Evolutionary conservation across 1,140 invertebrate species (phyloP), one percentile per base, ranked within the genome.

Genomic region (Conus betulinus): DNA sequence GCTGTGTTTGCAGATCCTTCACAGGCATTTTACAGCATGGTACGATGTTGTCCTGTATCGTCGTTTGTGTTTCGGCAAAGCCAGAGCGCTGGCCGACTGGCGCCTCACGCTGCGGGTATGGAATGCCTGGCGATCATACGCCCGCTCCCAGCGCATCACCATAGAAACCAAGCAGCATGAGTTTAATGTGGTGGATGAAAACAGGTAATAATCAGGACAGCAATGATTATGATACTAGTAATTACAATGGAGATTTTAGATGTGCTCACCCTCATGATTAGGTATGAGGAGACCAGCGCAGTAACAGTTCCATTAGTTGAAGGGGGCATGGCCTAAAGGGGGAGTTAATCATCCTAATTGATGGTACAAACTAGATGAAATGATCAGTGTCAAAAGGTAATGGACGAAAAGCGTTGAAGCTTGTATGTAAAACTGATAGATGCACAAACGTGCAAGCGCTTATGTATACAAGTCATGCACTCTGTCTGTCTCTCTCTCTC

Each of bases 71-170:
- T 91, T 93, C 83, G 95, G 95, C 6, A 95, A 95, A 89, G 94
- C 94, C 6, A 89, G 92, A 79, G 95, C 95, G 17, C 88, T 95
- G 84, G 88, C 91, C 84, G 95, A 95, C 92, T 95, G 95, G 95
- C 93, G 92, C 85, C 85, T 93, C 6, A 90, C 94, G 67, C 88
- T 95, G 23, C 90, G 93, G 39, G 90, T 91, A 6, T 95, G 93
- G 93, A 94, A 93, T 88, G 93, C 93, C 13, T 95, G 94, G 94
- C 92, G 92, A 74, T 90, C 92, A 5, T 92, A 90, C 67, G 89
- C 91, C 13, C 90, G 93, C 39, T 86, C 89, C 27, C 88, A 88
- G 27, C 89, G 84, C 53, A 74, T 94, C 63, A 93, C 94, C 13
- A 52, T 90, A 67, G 93, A 94, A 74, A 92, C 92, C 4, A 90